These are phyloP conservation scores for Ascaphus truei DNA, from an alignment of 2,113 vertebrate species.

Conservation along the genomic window DNA sequence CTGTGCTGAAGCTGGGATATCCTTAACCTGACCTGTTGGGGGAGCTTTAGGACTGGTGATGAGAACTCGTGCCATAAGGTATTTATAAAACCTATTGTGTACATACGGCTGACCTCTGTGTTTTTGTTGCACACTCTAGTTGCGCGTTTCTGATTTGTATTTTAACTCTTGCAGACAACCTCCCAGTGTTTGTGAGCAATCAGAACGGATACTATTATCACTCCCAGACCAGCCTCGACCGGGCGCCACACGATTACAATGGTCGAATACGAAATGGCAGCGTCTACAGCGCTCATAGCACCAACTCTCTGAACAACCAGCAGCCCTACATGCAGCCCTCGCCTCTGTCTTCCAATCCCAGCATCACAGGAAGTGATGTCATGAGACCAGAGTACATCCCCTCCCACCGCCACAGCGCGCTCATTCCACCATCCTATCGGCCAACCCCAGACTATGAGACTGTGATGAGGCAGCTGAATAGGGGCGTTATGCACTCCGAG, in stretches of 20 bases:
- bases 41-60: too few relatives aligned
- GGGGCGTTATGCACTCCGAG: conserved; percentile 67
- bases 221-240: conserved; percentile 93
- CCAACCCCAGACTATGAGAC: conserved; percentile 95
- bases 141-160: too few relatives aligned
- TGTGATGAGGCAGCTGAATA: conserved; percentile 89
- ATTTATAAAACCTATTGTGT: too few relatives aligned
- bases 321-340: conserved; percentile 91
- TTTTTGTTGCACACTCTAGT: too few relatives aligned
- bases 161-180: conserved; percentile 75
- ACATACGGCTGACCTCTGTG: too few relatives aligned
- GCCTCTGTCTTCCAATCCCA: conserved; percentile 94
- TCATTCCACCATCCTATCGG: conserved; percentile 92
- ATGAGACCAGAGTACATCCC: conserved; percentile 85
- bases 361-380: conserved; percentile 89
- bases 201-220: conserved; percentile 95
- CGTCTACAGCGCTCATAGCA: conserved; percentile 95
- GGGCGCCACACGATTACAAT: conserved; percentile 78
- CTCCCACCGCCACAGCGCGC: conserved; percentile 85
- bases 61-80: too few relatives aligned
- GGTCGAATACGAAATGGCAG: conserved; percentile 90
- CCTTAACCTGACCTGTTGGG: too few relatives aligned
- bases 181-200: conserved; percentile 77
- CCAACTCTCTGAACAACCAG: conserved; percentile 89
- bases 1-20: too few relatives aligned